Percentiles rank a stretch among this genome's conserved stretches.
Evolutionary conservation across 2,888 invertebrate species (phyloP).

Genomic region (Ethmia dodecea): DNA sequence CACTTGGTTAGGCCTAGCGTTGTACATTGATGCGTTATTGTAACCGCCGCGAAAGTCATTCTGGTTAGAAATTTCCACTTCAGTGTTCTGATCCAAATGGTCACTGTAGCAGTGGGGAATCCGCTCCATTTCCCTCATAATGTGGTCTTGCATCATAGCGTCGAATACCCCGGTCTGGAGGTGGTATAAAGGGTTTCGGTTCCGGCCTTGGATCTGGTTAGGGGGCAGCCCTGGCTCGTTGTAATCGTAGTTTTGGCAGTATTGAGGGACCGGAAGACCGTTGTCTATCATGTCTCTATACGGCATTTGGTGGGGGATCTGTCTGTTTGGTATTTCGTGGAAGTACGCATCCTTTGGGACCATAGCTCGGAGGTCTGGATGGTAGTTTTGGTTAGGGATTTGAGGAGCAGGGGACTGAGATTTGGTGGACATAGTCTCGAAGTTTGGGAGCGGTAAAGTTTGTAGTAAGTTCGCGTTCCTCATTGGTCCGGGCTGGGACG

Average conservation of each 20-base stretch:
- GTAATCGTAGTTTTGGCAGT: slow-evolving; percentile 46
- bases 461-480: slow-evolving; percentile 71
- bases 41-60: slow-evolving; percentile 63
- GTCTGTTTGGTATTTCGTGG: slow-evolving; percentile 76
- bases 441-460: slow-evolving; percentile 74
- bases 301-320: slow-evolving; percentile 47
- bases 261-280: slow-evolving; percentile 43
- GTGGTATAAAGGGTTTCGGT: slow-evolving; percentile 62
- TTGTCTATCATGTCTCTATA: slow-evolving; percentile 47
- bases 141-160: slow-evolving; percentile 75
- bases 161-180: slow-evolving; percentile 66
- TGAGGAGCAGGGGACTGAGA: slow-evolving; percentile 59
- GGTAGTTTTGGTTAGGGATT: slow-evolving; percentile 30
- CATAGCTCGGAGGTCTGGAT: slow-evolving; percentile 48
- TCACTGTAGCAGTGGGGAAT: slow-evolving; percentile 71
- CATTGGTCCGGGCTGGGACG: slow-evolving; percentile 74
- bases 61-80: slow-evolving; percentile 66
- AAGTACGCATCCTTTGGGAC: slow-evolving; percentile 80
- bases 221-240: slow-evolving; percentile 54
- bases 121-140: slow-evolving; percentile 69
- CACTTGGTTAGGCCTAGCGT: slow-evolving; percentile 30
- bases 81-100: slow-evolving; percentile 63
- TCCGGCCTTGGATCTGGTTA: slow-evolving; percentile 48
- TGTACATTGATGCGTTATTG: slow-evolving; percentile 53
- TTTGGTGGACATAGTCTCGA: slow-evolving; percentile 71